Conservation (phyloP, 2,113 vertebrate genomes). For the Cololabis saira region DNA sequence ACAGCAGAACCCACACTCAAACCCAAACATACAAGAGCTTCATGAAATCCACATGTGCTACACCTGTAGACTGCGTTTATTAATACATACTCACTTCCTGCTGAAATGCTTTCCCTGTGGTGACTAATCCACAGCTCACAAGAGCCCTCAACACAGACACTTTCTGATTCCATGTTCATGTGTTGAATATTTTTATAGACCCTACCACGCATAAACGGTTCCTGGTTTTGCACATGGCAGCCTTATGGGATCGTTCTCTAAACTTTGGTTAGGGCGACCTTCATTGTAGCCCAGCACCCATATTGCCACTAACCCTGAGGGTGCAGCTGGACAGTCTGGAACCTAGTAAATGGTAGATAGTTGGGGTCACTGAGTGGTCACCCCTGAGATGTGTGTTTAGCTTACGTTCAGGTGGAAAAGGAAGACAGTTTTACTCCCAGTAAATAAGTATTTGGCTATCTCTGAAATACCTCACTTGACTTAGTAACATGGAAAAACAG, state of each 20-base stretch:
- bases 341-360: slow-evolving; percentile 48
- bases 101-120: slow-evolving; percentile 63
- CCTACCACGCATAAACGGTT: slow-evolving; percentile 11
- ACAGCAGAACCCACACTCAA: slow-evolving; percentile 27
- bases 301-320: slow-evolving; percentile 52
- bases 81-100: slow-evolving; percentile 62
- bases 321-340: slow-evolving; percentile 37
- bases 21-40: slow-evolving; percentile 37
- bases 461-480: slow-evolving; percentile 20
- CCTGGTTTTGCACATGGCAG: slow-evolving; percentile 57
- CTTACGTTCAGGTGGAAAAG: background rate
- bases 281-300: slow-evolving; percentile 53
- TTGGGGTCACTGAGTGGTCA: slow-evolving; percentile 52
- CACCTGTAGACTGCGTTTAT: slow-evolving; percentile 54
- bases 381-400: slow-evolving; percentile 38
- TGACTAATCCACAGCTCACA: slow-evolving; percentile 71
- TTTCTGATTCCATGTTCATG: slow-evolving; percentile 46
- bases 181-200: slow-evolving; percentile 64
- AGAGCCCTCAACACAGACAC: slow-evolving; percentile 42
- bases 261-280: slow-evolving; percentile 38
- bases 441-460: slow-evolving; percentile 6
- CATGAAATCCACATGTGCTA: slow-evolving; percentile 72
- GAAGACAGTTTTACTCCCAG: slow-evolving; percentile 1
- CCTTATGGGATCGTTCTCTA: slow-evolving; percentile 41
- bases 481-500: slow-evolving; percentile 23